Evolutionary conservation across 2,888 invertebrate genomes (phyloP).

Genomic region (Eristalis intricaria): DNA sequence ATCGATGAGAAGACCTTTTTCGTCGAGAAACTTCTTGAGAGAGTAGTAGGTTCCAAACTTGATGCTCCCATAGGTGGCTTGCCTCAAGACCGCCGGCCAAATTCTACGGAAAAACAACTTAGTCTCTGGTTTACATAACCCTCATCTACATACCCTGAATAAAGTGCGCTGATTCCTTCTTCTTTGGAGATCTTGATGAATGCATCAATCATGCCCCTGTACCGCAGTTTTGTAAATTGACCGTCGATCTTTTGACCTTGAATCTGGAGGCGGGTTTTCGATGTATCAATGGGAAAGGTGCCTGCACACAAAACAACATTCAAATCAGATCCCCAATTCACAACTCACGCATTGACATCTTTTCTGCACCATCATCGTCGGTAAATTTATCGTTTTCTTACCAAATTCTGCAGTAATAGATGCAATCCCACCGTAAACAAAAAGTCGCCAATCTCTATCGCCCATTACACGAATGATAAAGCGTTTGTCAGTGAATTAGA

Average conservation of each 20-base stretch:
- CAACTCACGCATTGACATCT: background rate
- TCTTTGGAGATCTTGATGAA: conserved; percentile 91
- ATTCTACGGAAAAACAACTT: conserved; percentile 84
- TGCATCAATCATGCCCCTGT: conserved; percentile 96
- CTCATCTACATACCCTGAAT: conserved; percentile 87
- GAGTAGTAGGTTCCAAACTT: conserved; percentile 98
- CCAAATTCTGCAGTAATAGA: conserved; percentile 97
- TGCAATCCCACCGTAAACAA: conserved; percentile 96
- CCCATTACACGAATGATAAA: conserved; percentile 50
- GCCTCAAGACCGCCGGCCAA: conserved; percentile 94
- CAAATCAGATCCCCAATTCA: background rate
- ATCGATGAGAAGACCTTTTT: conserved; percentile 81
- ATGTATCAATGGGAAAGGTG: conserved; percentile 98
- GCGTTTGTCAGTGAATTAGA: conserved; percentile 30
- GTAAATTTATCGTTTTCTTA: conserved; percentile 81
- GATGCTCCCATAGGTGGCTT: conserved; percentile 97
- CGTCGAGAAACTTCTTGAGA: conserved; percentile 87
- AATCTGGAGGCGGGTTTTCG: conserved; percentile 96
- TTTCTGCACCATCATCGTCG: background rate
- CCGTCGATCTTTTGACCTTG: conserved; percentile 94
- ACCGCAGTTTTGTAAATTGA: conserved; percentile 88
- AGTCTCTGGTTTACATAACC: background rate
- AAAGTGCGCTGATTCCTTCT: conserved; percentile 93
- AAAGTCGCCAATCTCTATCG: conserved; percentile 94
- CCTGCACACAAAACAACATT: conserved; percentile 82